Conservation (phyloP, 2,113 vertebrate species). For the Psittacara wagleri region DNA sequence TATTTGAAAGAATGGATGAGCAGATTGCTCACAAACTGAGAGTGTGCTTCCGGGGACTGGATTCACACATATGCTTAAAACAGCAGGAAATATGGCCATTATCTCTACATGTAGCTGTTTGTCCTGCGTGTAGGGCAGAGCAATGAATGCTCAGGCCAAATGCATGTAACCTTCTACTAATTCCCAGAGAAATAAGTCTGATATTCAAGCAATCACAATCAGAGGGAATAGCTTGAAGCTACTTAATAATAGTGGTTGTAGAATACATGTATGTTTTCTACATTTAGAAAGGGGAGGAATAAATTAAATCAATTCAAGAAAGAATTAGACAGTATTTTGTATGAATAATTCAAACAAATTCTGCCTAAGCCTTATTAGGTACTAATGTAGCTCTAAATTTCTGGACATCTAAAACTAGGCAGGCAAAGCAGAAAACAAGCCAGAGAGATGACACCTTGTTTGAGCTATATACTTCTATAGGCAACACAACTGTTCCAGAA, state of each 20-base stretch:
- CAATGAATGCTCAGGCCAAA: not conserved
- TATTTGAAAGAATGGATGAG: conserved; percentile 1
- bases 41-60: not conserved
- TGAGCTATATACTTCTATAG: not conserved
- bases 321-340: conserved; percentile 29
- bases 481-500: conserved; percentile 10
- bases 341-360: conserved; percentile 44
- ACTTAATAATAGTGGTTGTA: conserved; percentile 36
- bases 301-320: conserved; percentile 43
- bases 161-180: not conserved
- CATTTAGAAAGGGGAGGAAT: conserved; percentile 53
- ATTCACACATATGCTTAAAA: not conserved
- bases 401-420: not conserved
- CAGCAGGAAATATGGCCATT: not conserved
- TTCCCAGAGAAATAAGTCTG: not conserved
- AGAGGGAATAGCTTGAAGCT: conserved; percentile 14
- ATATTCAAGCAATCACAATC: not conserved
- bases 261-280: conserved; percentile 1
- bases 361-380: not conserved
- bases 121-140: not conserved
- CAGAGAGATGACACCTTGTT: not conserved
- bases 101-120: not conserved
- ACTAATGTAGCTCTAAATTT: conserved; percentile 1
- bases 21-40: conserved; percentile 15
- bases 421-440: conserved; percentile 26